Base-by-base conservation (phyloP, 2,797 vertebrate species). In the Anniella stebbinsi region DNA sequence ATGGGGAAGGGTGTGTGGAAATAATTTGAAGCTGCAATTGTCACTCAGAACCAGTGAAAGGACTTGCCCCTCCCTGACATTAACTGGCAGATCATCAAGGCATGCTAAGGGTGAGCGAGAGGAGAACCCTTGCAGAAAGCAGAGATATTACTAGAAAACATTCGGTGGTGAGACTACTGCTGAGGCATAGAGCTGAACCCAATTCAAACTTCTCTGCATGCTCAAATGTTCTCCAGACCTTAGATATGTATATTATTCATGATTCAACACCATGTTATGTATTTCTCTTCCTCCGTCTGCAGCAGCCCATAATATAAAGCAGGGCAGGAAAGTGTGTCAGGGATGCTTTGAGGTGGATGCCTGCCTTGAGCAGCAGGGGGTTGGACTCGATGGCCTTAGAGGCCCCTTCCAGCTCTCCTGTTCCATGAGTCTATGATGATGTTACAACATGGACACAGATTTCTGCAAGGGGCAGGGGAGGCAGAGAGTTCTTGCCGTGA, bases 11-110 rank as follows among this genome's bases (percentile, higher is more conserved):
- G 23, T 3, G 6, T 48, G 84, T 86, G 41, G 90, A 73, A 41
- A 92, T 54, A 78, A 15, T 92, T 84, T 82, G 80, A 77, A 88
- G 12, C 87, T 57, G 41, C 70, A 69, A 25, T n/a, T 81, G 17
- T 81, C 25, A 11, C 28, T 78, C 45, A 48, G 23, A 33, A 80
- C 17, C 41, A 80, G 69, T 80, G 23, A 38, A 48, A 78, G 21
- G 80, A 90, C 3, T 30, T 36, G 77, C 0, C 0, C 82, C n/a
- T 92, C 57, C 72, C 0, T 0, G 45, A 33, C 15, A 54, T 12
- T 25, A 86, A 45, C 72, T 41, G 72, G 51, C 33, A 90, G 45
- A 60, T 93, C 57, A 70, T 88, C 63, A 1, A 4, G 9, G 51
- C 66, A 17, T 85, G 87, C 85, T 9, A 45, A 23, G 73, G 23